Evolutionary conservation across 2,888 invertebrate genomes (phyloP).

Genomic region (Eupithecia abbreviata): DNA sequence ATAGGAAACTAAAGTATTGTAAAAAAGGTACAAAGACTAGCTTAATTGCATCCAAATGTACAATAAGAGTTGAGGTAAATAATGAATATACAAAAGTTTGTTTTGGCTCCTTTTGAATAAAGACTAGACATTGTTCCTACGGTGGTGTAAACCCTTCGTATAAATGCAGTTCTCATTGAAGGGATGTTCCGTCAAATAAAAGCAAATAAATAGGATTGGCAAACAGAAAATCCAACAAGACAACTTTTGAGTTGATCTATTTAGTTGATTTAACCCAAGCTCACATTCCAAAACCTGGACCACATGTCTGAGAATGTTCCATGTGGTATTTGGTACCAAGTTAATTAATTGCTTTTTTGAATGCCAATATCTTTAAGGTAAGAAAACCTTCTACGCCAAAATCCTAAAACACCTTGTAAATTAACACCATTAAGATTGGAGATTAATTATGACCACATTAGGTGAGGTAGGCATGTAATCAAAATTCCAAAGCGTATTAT

Average conservation of each 20-base stretch:
- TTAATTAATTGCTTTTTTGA: background rate
- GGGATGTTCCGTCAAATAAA: background rate
- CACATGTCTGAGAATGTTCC: constrained; percentile 7
- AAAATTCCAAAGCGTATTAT: constrained; percentile 43
- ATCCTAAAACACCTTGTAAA: constrained; percentile 41
- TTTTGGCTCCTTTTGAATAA: too few species aligned
- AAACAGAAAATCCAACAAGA: background rate
- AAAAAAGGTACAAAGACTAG: background rate
- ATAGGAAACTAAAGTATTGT: background rate
- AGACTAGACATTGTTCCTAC: too few species aligned
- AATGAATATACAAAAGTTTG: too few species aligned
- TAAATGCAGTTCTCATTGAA: background rate
- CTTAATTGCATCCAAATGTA: background rate
- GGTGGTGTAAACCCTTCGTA: background rate
- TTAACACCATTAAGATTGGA: constrained; percentile 38
- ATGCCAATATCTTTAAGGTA: background rate
- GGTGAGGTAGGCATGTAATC: constrained; percentile 36
- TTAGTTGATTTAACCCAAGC: background rate
- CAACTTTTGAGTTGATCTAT: background rate
- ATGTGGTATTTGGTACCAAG: background rate
- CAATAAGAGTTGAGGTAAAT: background rate
- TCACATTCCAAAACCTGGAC: background rate
- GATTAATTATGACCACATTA: constrained; percentile 43
- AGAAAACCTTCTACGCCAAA: constrained; percentile 16
- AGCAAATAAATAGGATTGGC: background rate